These are phyloP conservation scores for Terebella lapidaria DNA, from an alignment of 2,888 invertebrate genomes.

Conservation along the genomic window DNA sequence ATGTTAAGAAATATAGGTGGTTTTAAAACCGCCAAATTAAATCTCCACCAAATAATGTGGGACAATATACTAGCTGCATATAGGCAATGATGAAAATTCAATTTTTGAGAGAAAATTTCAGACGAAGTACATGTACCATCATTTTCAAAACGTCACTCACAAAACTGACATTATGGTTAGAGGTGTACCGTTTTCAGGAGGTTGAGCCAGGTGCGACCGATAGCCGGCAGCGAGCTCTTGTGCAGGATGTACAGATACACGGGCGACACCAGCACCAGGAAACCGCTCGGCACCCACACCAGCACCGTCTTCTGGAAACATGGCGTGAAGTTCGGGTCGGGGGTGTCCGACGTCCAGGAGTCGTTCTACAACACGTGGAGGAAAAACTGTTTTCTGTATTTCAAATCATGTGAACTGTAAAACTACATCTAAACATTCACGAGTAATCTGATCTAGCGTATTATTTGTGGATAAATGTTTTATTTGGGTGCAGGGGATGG, in stretches of 20 bases:
- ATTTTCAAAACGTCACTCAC: too few species aligned
- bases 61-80: too few species aligned
- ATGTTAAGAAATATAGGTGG: too few species aligned
- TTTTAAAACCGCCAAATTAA: too few species aligned
- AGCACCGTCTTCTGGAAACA: conserved; percentile 25
- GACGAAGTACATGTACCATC: background rate
- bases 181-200: background rate
- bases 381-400: too few species aligned
- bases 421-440: too few species aligned
- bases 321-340: conserved; percentile 16
- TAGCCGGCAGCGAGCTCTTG: background rate
- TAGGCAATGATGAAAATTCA: too few species aligned
- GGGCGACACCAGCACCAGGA: conserved; percentile 11
- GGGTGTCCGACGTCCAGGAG: conserved; percentile 11
- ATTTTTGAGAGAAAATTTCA: background rate
- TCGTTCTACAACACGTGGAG: background rate
- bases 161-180: background rate
- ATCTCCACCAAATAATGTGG: too few species aligned
- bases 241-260: conserved; percentile 14
- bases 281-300: conserved; percentile 20
- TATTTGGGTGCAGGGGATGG: too few species aligned
- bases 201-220: background rate
- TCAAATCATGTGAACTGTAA: too few species aligned
- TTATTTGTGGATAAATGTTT: too few species aligned
- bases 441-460: too few species aligned